Percentiles rank a stretch among this genome's conserved stretches.
Evolutionary conservation across 2,113 vertebrate genomes (phyloP).

Genomic region (Telmatochromis sp.): DNA sequence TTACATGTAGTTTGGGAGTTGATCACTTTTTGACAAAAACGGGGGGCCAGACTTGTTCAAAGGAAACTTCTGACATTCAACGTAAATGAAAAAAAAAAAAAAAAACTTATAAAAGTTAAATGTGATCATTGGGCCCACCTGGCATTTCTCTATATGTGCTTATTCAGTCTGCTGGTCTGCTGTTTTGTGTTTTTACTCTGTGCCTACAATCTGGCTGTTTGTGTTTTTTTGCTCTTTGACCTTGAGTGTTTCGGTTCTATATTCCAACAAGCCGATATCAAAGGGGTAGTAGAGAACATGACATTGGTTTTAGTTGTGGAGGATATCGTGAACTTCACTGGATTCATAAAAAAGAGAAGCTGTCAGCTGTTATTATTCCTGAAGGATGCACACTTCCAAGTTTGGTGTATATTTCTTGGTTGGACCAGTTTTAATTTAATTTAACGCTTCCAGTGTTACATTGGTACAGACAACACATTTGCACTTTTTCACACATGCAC

Average conservation of each 20-base stretch:
- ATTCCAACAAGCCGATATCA: not conserved
- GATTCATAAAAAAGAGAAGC: slow-evolving; percentile 7
- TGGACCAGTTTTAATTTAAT: not conserved
- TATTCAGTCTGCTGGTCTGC: not conserved
- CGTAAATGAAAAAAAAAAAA: not conserved
- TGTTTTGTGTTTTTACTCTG: not conserved
- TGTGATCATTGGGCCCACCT: not conserved
- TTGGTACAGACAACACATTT: not conserved
- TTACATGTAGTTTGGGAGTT: not conserved
- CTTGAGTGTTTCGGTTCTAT: not conserved
- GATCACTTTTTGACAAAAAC: not conserved
- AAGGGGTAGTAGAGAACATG: not conserved
- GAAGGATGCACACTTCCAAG: not conserved
- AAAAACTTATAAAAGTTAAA: not conserved
- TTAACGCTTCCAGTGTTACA: not conserved
- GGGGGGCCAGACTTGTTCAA: not conserved
- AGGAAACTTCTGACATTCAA: not conserved
- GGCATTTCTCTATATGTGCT: not conserved
- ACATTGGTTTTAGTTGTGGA: not conserved
- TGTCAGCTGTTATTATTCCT: not conserved
- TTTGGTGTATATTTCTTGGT: not conserved
- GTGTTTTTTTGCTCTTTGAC: not conserved
- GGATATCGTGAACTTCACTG: not conserved
- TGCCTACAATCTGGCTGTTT: not conserved
- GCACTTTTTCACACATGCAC: not conserved